phyloP scores from a whole-genome alignment of 2,797 vertebrate species.

The Enteromius argenteus region DNA sequence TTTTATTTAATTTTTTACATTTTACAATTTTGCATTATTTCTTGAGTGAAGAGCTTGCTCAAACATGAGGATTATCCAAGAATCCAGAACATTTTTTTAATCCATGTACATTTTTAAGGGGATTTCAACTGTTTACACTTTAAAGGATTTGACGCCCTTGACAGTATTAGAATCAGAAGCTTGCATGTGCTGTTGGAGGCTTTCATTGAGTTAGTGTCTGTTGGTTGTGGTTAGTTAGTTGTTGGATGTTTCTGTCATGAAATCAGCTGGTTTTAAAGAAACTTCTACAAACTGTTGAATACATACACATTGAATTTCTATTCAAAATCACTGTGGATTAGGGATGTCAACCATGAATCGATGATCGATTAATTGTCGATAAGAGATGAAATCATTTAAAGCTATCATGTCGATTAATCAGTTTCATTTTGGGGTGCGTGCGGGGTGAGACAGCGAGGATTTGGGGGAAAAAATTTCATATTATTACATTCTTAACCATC shows the following conservation, averaged over 20 bases:
- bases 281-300: constrained; percentile 25
- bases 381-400: too few species aligned
- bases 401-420: too few species aligned
- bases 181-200: background rate
- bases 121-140: constrained; percentile 66
- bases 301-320: background rate
- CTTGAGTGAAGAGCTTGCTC: constrained; percentile 59
- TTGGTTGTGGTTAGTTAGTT: background rate
- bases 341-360: too few species aligned
- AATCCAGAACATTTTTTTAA: constrained; percentile 66
- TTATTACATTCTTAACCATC: too few species aligned
- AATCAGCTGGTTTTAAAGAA: constrained; percentile 29
- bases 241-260: background rate
- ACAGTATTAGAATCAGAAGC: constrained; percentile 61
- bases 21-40: constrained; percentile 49
- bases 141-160: constrained; percentile 64
- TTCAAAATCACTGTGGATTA: background rate
- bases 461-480: too few species aligned
- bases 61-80: constrained; percentile 70
- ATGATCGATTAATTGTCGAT: too few species aligned
- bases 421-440: too few species aligned
- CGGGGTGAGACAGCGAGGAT: too few species aligned
- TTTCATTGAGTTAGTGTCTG: background rate
- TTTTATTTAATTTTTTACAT: too few species aligned
- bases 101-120: constrained; percentile 61